Evolutionary conservation across 2,888 invertebrate species (phyloP).

Genomic region (Dryomyza anilis): DNA sequence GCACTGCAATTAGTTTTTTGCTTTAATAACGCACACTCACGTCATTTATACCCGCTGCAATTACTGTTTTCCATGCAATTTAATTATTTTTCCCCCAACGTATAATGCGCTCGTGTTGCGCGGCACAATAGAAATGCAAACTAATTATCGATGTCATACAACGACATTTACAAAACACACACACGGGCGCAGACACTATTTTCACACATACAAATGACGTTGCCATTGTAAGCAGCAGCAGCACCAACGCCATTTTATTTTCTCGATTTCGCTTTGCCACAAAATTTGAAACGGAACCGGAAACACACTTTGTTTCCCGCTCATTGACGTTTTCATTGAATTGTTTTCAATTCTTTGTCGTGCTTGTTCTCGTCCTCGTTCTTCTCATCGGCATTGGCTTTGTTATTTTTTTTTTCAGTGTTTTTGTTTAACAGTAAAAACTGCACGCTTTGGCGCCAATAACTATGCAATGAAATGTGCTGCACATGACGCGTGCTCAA

Average conservation of each 20-base stretch:
- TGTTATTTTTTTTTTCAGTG: background rate
- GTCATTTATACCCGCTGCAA: too few relatives aligned
- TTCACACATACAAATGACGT: background rate
- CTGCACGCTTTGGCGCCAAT: too few relatives aligned
- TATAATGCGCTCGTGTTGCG: too few relatives aligned
- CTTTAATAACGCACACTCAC: too few relatives aligned
- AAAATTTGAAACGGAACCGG: background rate
- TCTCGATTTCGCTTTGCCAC: too few relatives aligned
- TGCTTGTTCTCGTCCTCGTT: background rate
- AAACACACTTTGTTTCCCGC: background rate
- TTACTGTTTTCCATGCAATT: too few relatives aligned
- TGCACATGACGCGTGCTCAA: background rate
- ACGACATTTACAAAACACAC: background rate
- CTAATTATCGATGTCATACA: background rate
- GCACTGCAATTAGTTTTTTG: too few relatives aligned
- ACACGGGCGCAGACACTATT: background rate
- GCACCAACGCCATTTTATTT: too few relatives aligned
- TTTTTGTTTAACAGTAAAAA: too few relatives aligned
- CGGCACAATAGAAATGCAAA: background rate
- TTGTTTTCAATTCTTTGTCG: background rate
- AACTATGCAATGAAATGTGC: conserved; percentile 4
- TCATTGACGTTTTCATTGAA: background rate
- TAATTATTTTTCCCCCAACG: too few relatives aligned
- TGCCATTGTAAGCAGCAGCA: too few relatives aligned
- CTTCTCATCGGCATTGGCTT: background rate